Evolutionary conservation across 2,797 vertebrate genomes (phyloP).

Genomic region (Cichlasoma orientale): DNA sequence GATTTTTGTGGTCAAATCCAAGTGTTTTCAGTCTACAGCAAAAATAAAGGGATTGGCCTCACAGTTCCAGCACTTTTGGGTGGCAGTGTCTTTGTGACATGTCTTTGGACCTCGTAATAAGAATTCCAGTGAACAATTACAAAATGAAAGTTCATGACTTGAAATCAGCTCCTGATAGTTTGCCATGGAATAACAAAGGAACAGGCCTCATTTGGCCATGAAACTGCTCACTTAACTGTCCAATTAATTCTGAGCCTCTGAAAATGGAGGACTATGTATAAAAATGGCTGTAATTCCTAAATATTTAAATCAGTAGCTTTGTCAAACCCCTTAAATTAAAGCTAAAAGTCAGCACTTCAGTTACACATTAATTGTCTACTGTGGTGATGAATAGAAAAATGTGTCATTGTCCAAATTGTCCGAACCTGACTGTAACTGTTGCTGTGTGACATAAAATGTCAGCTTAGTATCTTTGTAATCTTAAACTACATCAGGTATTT

Average conservation of each 20-base stretch:
- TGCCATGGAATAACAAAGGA: no score
- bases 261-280: background rate
- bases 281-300: background rate
- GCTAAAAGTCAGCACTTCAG: background rate
- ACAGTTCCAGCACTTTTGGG: no score
- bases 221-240: background rate
- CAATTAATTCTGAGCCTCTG: background rate
- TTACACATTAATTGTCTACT: background rate
- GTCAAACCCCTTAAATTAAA: background rate
- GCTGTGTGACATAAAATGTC: background rate
- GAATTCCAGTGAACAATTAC: background rate
- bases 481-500: background rate
- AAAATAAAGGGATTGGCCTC: no score
- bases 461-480: no score
- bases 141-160: background rate
- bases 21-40: no score
- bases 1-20: no score
- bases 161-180: background rate
- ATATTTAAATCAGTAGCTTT: background rate
- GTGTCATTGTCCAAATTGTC: background rate
- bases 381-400: background rate
- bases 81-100: background rate
- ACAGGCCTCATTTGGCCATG: background rate
- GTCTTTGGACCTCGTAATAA: background rate
- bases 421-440: background rate